Base-by-base conservation (phyloP, 53 echinoderm and acorn worm species). In the Henricia sp. region DNA sequence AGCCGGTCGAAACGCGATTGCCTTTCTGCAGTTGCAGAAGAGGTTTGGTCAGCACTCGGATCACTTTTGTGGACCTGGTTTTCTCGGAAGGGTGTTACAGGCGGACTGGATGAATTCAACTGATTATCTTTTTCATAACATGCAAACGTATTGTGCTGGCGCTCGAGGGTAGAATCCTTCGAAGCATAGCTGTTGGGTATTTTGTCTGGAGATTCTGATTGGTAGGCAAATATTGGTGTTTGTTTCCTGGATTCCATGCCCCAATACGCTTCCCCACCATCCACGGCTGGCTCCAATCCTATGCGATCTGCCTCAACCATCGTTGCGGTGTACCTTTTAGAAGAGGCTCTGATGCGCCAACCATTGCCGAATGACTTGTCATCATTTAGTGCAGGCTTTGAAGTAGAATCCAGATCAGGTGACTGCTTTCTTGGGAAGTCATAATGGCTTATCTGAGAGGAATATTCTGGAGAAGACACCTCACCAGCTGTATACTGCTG, bases 1-100 rank as follows among this genome's bases (percentile, higher is more conserved):
- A 90, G 65, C 62, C 90, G 27, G 51, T 90, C 90, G 85, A 78
- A 85, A 39, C 78, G 85, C 29, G 78, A 78, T 19, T 85, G 78
- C 57, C 90, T 80, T 44, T 85, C 77, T 19, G 51, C 65, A 63
- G 90, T 42, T 71, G 48, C 77, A 32, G 70, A 38, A 32, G 70
- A 38, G 37, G 37, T 13, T 37, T 84, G 74, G 46, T 48, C 30
- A 33, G 25, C 16, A 33, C 44, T 51, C 41, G 23, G 33, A 42
- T 11, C 26, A 9, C 17, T 21, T 48, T 42, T 80, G 34, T 62
- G 43, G 36, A 80, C 35, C 11, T 17, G 43, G n/a, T 34, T 28
- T 43, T 80, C 64, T 16, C 46, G 63, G 34, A 19, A 11, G 20
- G 20, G 28, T 19, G 9, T 28, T 9, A 28, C 44, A 43, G 78